These are phyloP conservation scores for Artemia sinica DNA, from an alignment of 2,888 invertebrate genomes.

Conservation along the genomic window DNA sequence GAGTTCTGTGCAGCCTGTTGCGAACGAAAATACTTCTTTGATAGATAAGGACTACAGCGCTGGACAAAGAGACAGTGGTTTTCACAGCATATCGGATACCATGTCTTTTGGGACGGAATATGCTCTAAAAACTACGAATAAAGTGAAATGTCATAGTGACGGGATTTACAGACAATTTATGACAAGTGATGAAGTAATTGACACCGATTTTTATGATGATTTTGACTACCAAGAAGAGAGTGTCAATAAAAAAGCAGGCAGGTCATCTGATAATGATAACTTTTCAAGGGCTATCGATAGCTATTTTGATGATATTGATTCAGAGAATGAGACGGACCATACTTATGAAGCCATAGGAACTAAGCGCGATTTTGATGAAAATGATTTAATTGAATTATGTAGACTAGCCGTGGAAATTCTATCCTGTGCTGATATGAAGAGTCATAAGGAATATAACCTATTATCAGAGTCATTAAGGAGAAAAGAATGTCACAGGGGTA, in stretches of 20 bases:
- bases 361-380: background rate
- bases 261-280: background rate
- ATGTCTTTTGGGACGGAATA: too few relatives aligned
- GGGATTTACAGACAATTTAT: background rate
- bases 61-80: background rate
- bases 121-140: background rate
- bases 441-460: too few relatives aligned
- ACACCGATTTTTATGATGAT: background rate
- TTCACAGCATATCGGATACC: background rate
- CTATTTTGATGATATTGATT: conserved; percentile 5
- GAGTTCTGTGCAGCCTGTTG: too few relatives aligned
- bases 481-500: too few relatives aligned
- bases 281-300: background rate
- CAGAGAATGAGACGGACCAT: background rate
- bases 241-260: background rate
- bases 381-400: background rate
- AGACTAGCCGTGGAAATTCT: conserved; percentile 5
- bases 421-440: background rate
- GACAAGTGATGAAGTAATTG: background rate
- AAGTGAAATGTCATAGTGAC: background rate
- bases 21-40: too few relatives aligned
- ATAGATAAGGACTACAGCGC: too few relatives aligned
- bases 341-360: background rate
- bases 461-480: too few relatives aligned
- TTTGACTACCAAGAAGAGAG: background rate